A percentile compares a stretch with the other conserved stretches of the same genome.
These are phyloP conservation scores for Ptyas mucosa DNA, from an alignment of 2,113 vertebrate species.

Conservation along the genomic window DNA sequence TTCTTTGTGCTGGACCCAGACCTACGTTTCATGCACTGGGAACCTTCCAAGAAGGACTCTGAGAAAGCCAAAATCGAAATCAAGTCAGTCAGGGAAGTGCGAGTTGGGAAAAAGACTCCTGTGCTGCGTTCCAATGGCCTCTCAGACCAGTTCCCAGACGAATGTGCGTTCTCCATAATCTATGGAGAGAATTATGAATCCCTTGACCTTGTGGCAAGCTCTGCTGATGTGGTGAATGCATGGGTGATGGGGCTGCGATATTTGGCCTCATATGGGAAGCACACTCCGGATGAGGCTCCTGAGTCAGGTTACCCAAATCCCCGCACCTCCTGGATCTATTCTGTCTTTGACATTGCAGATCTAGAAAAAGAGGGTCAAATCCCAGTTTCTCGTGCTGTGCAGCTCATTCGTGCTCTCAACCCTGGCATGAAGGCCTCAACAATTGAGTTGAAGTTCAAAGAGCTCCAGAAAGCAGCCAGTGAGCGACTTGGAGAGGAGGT, in stretches of 20 bases:
- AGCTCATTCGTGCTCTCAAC: slow-evolving; percentile 87
- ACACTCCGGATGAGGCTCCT: slow-evolving; percentile 73
- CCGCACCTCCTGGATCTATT: slow-evolving; percentile 86
- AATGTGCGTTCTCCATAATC: slow-evolving; percentile 92
- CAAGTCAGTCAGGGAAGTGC: slow-evolving; percentile 88
- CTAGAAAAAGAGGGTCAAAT: slow-evolving; percentile 79
- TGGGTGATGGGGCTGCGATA: slow-evolving; percentile 94
- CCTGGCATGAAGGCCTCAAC: slow-evolving; percentile 86
- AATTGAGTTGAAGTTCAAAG: slow-evolving; percentile 90
- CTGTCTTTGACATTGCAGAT: slow-evolving; percentile 82
- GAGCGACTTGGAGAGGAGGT: slow-evolving; percentile 76
- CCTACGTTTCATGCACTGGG: slow-evolving; percentile 87
- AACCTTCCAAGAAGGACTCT: slow-evolving; percentile 90
- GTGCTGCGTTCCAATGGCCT: slow-evolving; percentile 87
- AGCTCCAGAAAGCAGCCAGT: slow-evolving; percentile 80
- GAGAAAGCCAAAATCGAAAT: slow-evolving; percentile 92
- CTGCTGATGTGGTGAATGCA: slow-evolving; percentile 84
- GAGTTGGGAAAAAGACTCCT: slow-evolving; percentile 88
- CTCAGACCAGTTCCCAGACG: slow-evolving; percentile 87
- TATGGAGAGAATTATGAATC: slow-evolving; percentile 93
- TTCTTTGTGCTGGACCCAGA: slow-evolving; percentile 88
- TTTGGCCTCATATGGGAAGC: slow-evolving; percentile 86
- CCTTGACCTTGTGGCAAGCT: slow-evolving; percentile 85
- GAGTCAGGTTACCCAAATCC: slow-evolving; percentile 79
- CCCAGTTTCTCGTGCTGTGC: slow-evolving; percentile 79